Evolutionary conservation across 2,797 vertebrate genomes (phyloP).

Genomic region (Rhinophrynus dorsalis): DNA sequence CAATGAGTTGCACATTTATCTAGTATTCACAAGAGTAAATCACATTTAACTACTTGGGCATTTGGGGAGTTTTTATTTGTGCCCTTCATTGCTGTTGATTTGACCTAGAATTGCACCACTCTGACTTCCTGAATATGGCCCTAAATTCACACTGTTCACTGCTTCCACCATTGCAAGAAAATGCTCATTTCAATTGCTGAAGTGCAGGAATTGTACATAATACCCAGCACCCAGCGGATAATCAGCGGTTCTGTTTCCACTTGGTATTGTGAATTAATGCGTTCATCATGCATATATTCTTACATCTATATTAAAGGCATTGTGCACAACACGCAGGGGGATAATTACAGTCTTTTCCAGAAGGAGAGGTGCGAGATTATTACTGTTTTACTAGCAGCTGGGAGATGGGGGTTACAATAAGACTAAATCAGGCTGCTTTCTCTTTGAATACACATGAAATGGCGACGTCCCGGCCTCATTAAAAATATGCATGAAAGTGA

Average conservation of each 20-base stretch:
- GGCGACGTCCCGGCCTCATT: conserved; percentile 32
- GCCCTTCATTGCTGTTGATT: too few relatives aligned
- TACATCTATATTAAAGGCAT: conserved; percentile 35
- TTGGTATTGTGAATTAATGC: conserved; percentile 23
- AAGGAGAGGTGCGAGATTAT: conserved; percentile 52
- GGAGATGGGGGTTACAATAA: conserved; percentile 58
- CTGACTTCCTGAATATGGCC: too few relatives aligned
- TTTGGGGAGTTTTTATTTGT: too few relatives aligned
- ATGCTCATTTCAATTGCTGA: too few relatives aligned
- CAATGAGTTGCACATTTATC: too few relatives aligned
- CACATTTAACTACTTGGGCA: too few relatives aligned
- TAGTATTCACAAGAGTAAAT: too few relatives aligned
- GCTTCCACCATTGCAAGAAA: too few relatives aligned
- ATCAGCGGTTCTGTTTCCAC: conserved; percentile 13
- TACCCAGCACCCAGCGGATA: conserved; percentile 4
- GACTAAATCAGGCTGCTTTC: conserved; percentile 33
- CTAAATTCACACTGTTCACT: too few relatives aligned
- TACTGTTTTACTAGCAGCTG: conserved; percentile 53
- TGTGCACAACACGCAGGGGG: conserved; percentile 43
- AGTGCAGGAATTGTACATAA: too few relatives aligned
- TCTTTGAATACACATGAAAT: conserved; percentile 38
- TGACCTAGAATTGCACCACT: too few relatives aligned
- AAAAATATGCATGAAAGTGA: not conserved
- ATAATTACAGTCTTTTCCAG: conserved; percentile 55
- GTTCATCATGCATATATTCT: conserved; percentile 24